Conservation (phyloP, 1,140 invertebrate species). For the Idris sp. region DNA sequence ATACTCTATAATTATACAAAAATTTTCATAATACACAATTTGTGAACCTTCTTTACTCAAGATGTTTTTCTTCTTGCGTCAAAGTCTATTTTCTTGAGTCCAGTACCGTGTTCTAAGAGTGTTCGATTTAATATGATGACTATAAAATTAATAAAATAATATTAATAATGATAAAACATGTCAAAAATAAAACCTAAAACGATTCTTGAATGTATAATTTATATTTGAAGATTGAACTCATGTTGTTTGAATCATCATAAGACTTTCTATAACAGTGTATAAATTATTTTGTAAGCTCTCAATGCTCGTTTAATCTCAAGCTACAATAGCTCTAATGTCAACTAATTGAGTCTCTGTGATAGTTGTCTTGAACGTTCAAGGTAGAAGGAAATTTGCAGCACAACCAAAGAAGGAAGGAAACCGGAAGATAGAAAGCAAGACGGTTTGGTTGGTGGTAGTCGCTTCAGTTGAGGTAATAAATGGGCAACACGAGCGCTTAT, state of each 20-base stretch:
- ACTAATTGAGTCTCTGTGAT: conserved; percentile 61
- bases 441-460: conserved; percentile 71
- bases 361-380: conserved; percentile 59
- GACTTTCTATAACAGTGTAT: conserved; percentile 31
- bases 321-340: conserved; percentile 61
- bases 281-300: conserved; percentile 49
- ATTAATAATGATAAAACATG: no score
- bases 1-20: no score
- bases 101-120: no score
- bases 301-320: conserved; percentile 54
- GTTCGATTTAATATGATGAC: no score
- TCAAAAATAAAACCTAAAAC: no score
- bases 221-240: no score
- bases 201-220: no score
- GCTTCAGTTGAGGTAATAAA: conserved; percentile 76
- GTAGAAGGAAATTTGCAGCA: conserved; percentile 59
- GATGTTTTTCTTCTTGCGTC: no score
- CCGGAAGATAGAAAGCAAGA: conserved; percentile 55
- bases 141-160: no score
- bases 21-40: no score
- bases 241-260: conserved; percentile 18
- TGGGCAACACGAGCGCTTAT: conserved; percentile 78
- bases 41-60: no score
- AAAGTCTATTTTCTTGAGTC: no score
- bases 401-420: conserved; percentile 48